phyloP scores from a whole-genome alignment of 2,113 vertebrate genomes.

The Chloropsis cyanopogon region DNA sequence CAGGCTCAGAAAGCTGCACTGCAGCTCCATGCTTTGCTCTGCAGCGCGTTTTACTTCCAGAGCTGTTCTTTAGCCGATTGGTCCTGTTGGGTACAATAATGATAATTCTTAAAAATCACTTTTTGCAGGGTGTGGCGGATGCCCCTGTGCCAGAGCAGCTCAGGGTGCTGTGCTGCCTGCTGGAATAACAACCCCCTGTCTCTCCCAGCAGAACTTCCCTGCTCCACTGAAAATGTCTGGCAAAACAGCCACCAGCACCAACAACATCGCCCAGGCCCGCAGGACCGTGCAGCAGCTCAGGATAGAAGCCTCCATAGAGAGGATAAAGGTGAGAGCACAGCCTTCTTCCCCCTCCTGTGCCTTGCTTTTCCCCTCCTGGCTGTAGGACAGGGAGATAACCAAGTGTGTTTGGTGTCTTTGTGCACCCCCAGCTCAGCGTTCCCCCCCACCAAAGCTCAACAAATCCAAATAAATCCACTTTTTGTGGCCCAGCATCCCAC shows the following conservation, averaged over 20 bases:
- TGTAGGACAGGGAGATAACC: rapidly evolving
- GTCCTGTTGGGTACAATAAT: background rate
- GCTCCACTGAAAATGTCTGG: slow-evolving; percentile 78
- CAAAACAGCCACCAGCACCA: slow-evolving; percentile 83
- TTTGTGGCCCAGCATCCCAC: background rate
- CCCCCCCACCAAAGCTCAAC: background rate
- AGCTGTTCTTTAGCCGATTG: background rate
- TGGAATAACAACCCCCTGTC: background rate
- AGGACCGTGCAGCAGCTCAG: slow-evolving; percentile 87
- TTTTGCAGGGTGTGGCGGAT: rapidly evolving
- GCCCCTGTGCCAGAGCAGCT: background rate
- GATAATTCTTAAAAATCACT: rapidly evolving
- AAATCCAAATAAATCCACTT: background rate
- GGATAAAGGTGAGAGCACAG: slow-evolving; percentile 83
- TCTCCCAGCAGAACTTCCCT: slow-evolving; percentile 15
- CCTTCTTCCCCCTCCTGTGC: no score
- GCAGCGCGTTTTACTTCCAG: background rate
- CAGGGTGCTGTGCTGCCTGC: background rate
- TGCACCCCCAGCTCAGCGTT: background rate
- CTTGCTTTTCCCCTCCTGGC: background rate
- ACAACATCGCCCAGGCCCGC: slow-evolving; percentile 83
- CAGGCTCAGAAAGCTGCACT: background rate
- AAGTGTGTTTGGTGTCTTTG: rapidly evolving
- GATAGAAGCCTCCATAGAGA: slow-evolving; percentile 86
- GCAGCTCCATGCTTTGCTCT: rapidly evolving